Base-by-base conservation (phyloP, 2,113 vertebrate species). In the Hypomesus transpacificus region DNA sequence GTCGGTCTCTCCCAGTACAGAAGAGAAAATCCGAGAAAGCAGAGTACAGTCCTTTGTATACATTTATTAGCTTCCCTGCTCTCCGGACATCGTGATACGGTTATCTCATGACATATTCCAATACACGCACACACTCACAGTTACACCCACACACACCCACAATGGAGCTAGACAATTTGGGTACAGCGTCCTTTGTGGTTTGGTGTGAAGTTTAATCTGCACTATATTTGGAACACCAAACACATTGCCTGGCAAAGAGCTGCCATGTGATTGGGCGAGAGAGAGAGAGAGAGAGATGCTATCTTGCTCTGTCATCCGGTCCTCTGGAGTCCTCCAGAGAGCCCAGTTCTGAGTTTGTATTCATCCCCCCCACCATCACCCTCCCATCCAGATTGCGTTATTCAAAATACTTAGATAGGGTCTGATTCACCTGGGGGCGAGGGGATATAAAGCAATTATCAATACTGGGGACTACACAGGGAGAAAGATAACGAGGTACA, bases 401-500 rank as follows among this genome's bases (percentile, higher is more conserved):
- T 7, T 46, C 39, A 13, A 46, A 46, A 46, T 46, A 46, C 39
- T 46, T 13, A 9, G 9, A 46, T 46, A 46, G 39, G 39, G 13
- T 3, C 39, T 66, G 82, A 82, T 77, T 82, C 71, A 80, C 74
- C 6, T 7, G 1, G 18, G 66, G 65, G 77, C 69, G 7, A 21
- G 50, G 73, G 72, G 66, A 68, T 68, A 53, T 70, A 22, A 83
- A 63, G 69, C 75, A 84, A 84, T 82, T 78, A 82, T 76, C 68
- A 56, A 73, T 58, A 61, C 9, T 68, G 26, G 39, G 39, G 39
- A 46, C 2, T 11, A 46, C 9, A 46, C 39, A 11, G 2, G 39
- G 78, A 71, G 74, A 72, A 68, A 78, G 69, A 71, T 46, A 8
- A 24, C 11, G 69, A 76, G 66, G 14, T 71, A 56, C 4, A n/a